Conservation (phyloP, 2,113 vertebrate genomes). For the Channa argus region DNA sequence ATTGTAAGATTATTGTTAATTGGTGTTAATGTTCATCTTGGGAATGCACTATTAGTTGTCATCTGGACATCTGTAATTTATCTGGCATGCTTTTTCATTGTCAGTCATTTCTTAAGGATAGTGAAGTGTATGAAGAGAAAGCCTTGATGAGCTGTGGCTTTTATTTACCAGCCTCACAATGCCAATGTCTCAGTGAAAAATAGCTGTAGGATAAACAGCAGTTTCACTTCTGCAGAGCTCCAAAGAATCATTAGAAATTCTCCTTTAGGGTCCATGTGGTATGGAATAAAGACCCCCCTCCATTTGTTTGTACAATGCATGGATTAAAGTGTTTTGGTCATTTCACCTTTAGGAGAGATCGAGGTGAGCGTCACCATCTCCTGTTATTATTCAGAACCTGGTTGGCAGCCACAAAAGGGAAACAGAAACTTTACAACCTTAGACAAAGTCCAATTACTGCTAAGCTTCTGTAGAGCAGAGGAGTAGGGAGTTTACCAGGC, state of each 20-base stretch:
- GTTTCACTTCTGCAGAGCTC: slow-evolving; percentile 17
- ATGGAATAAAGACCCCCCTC: slow-evolving; percentile 27
- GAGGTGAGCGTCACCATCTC: slow-evolving; percentile 29
- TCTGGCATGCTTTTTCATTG: no score
- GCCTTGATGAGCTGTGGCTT: neutral
- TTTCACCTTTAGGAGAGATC: slow-evolving; percentile 17
- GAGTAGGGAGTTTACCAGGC: slow-evolving; percentile 39
- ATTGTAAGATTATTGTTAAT: neutral
- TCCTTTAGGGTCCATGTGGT: slow-evolving; percentile 1
- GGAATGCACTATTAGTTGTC: neutral
- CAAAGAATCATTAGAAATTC: slow-evolving; percentile 1
- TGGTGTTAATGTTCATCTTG: neutral
- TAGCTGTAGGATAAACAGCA: slow-evolving; percentile 1
- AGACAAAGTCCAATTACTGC: no score
- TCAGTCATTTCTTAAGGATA: no score
- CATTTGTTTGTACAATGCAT: slow-evolving; percentile 45
- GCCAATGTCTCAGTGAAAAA: slow-evolving; percentile 7
- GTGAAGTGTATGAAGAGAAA: no score
- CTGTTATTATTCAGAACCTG: slow-evolving; percentile 62
- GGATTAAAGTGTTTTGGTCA: slow-evolving; percentile 34
- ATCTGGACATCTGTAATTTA: neutral
- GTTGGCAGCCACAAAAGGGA: slow-evolving; percentile 48
- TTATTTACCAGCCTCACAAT: slow-evolving; percentile 6
- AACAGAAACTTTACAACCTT: slow-evolving; percentile 49
- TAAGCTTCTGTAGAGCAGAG: slow-evolving; percentile 44